Evolutionary conservation across 2,888 invertebrate genomes (phyloP), one percentile per base, ranked within the genome.

Genomic region (Phragmatobia fuliginosa): DNA sequence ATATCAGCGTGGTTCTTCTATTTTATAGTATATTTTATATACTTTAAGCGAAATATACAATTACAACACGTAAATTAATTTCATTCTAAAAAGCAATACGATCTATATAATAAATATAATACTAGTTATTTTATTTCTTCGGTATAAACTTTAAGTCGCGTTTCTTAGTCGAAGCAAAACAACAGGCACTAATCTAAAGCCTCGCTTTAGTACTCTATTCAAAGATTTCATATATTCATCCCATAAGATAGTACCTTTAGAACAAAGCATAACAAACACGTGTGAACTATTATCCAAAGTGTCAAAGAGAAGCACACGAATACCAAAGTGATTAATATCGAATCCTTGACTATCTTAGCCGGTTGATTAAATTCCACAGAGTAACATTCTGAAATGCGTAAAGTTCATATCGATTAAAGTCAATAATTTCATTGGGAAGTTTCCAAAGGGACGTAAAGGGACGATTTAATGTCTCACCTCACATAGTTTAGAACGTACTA

Each of bases 351-450:
- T 92, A 91, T 91, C 91, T 91, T 87, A 87, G 91, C 77, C 83
- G 87, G 87, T 92, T 93, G 92, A 93, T 93, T 93, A 93, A 93
- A 93, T 93, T 93, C 91, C 90, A 79, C 73, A 68, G 80, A 79
- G 86, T 88, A 87, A 88, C 86, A 83, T 85, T 83, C 84, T 87
- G 88, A 86, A 88, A 87, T 76, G 87, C 89, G 88, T 87, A 88
- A 92, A 93, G 80, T 93, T 91, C 87, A 88, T 88, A 87, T 91
- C 89, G 90, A 92, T 92, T 91, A 84, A 76, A 88, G 87, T 85
- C 85, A 85, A 90, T 92, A 90, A 92, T 91, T 91, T 87, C 85
- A 88, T 89, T 86, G 80, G 77, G 68, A 82, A 87, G 82, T 86
- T 86, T 71, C 75, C 66, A 62, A 72, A 79, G 75, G 82, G 80